phyloP scores from a whole-genome alignment of 2,888 invertebrate species.

The Druceiella hillmani region DNA sequence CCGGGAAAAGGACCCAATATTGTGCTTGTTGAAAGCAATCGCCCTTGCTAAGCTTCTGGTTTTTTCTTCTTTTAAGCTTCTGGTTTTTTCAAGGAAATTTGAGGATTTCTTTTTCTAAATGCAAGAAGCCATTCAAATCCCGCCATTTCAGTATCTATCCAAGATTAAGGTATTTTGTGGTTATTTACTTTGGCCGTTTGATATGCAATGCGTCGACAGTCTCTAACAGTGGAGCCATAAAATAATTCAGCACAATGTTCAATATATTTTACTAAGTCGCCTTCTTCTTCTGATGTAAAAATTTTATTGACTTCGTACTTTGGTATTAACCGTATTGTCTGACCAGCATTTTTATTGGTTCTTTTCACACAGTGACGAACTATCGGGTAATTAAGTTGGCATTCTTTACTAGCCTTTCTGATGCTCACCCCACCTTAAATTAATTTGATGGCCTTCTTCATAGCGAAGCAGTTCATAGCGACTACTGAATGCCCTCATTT shows the following conservation, averaged over 20 bases:
- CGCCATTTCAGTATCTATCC: constrained; percentile 9
- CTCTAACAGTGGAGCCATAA: constrained; percentile 9
- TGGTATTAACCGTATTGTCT: constrained; percentile 3
- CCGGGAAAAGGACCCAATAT: constrained; percentile 1
- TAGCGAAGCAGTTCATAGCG: too few species aligned
- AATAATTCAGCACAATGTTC: constrained; percentile 8
- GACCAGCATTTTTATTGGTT: too few species aligned
- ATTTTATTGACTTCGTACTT: constrained; percentile 1
- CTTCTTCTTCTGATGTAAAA: constrained; percentile 1
- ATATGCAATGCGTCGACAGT: constrained; percentile 10
- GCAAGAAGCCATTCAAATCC: constrained; percentile 9
- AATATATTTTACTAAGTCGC: constrained; percentile 1
- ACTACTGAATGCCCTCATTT: too few species aligned
- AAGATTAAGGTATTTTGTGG: constrained; percentile 8
- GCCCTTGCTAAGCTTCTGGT: constrained; percentile 6
- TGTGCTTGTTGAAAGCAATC: constrained; percentile 5
- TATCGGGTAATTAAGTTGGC: too few species aligned
- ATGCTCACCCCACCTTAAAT: too few species aligned
- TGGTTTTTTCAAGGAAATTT: constrained; percentile 6
- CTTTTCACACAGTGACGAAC: too few species aligned
- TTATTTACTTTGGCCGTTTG: constrained; percentile 12
- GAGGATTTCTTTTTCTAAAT: constrained; percentile 1
- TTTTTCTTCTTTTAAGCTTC: too few species aligned
- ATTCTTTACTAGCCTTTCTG: too few species aligned
- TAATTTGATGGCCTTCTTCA: too few species aligned